Base-by-base conservation (phyloP, 2,888 invertebrate genomes). In the Busseola fusca region DNA sequence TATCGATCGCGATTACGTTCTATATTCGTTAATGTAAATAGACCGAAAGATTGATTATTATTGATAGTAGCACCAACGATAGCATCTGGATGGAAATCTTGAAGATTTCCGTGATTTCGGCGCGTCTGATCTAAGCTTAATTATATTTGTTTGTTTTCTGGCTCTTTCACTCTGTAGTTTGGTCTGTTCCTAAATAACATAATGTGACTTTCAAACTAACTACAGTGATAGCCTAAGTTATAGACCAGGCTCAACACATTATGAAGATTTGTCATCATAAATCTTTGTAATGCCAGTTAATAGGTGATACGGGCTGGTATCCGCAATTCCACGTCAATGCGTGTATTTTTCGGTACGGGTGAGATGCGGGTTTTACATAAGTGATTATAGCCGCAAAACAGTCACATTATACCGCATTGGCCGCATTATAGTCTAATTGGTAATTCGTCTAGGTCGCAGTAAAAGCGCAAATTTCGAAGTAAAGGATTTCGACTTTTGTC, bases 1-100 rank as follows among this genome's bases (percentile, higher is more conserved):
- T 40, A 62, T 27, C 54, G 62, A 34, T 72, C 50, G 62, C n/a
- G 59, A 77, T 76, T 52, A 77, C 37, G 65, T 73, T 37, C 12
- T 14, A 18, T 37, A 68, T 62, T 75, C 6, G 45, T 58, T 62
- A 42, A 62, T 56, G 42, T 58, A 40, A 34, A 42, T 62, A 62
- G 69, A 50, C 42, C 63, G 58, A 64, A 48, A 75, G 12, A 58
- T 75, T 71, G 62, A 65, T 77, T 45, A 65, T 77, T 45, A 18
- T 25, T 48, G 65, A 64, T 65, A 65, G 34, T 10, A 62, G 34
- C 10, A 57, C 25, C 37, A 40, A 42, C 27, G 78, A 78, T 76
- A 78, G 14, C 30, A 76, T 76, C 78, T 78, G 54, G 72, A 78
- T 59, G 52, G 63, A 76, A 76, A 76, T 76, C 72, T 34, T 50